Base-by-base conservation (phyloP, 1,140 invertebrate genomes). In the Helicoverpa armigera region DNA sequence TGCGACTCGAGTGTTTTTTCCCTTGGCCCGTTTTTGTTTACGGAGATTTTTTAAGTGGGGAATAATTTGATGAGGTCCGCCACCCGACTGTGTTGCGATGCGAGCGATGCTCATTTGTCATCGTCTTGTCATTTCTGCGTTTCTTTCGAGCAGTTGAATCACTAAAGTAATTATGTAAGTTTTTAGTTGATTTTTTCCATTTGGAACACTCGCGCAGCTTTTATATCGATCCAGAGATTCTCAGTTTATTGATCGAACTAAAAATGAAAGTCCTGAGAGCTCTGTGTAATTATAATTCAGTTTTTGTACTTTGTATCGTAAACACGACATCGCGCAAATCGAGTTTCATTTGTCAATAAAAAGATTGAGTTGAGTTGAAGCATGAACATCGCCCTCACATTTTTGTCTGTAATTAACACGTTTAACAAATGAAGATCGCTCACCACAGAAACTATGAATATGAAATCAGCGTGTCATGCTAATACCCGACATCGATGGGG, bases 21-120 rank as follows among this genome's bases (percentile, higher is more conserved):
- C 89, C 87, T 89, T 89, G 84, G 84, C 85, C 86, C 87, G 91
- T 95, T 95, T 95, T 95, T 95, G 92, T 95, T 95, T 94, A 93
- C 92, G 91, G 86, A 92, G 91, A 92, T 94, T 94, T 94, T 94
- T 95, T 93, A 94, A 95, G 92, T 94, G 90, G 88, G 92, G 91
- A 92, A 94, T 95, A 94, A 95, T 94, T 95, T 94, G 92, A 95
- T 95, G 94, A 95, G 94, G 94, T 94, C 91, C 90, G 91, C 94
- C 92, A 94, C 94, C 94, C 94, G 94, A 90, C 92, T 90, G 91
- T 85, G 91, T 89, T 91, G 89, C 76, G 92, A 91, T 88, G 87
- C 89, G 88, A 88, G 85, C 90, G 87, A 83, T 87, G 91, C 92
- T 95, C 94, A 95, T 95, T 95, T 95, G 94, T 95, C 94, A 95